Base-by-base conservation (phyloP, 2,888 invertebrate genomes). In the Drosophila incognita region DNA sequence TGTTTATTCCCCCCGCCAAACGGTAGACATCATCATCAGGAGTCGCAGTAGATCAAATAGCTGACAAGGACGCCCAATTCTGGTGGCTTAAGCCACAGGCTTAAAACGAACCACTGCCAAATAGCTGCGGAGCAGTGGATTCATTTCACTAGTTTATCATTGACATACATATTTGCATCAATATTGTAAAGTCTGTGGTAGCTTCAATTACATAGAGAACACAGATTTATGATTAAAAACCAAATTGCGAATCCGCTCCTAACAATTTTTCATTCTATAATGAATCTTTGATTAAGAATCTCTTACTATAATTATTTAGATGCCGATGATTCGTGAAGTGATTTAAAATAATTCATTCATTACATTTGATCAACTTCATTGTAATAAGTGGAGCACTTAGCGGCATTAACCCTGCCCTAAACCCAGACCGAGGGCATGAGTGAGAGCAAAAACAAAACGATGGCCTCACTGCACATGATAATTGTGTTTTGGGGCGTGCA, bases 41-140 rank as follows among this genome's bases (percentile, higher is more conserved):
- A 74, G 48, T 71, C 80, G 57, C 82, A 86, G 89, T 89, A 74
- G 79, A 87, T 86, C 87, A 88, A 86, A 87, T 79, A 48, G 48
- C 70, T 58, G 73, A 76, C 77, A 72, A 66, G 74, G 56, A 75
- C 57, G 67, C 69, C 63, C 64, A 71, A 53, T 58, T 65, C 51
- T 61, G 40, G 69, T 72, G 69, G 74, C 71, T 74, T 31, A 59
- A 4, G 29, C 21, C 21, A 21, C 13, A 15, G 46, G 46, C 67
- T 27, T 24, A 46, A 38, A 46, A 18, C 35, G 51, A 27, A 49
- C 27, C 29, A 38, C 53, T 40, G 57, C n/a, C 67, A 48, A 58
- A 49, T 56, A 49, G 38, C 76, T 61, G 10, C 35, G 18, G 35
- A 48, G n/a, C 53, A 59, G 61, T 61, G 64, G 67, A 66, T 65